Evolutionary conservation across 2,888 invertebrate species (phyloP).

Genomic region (Sthenelais limicola): DNA sequence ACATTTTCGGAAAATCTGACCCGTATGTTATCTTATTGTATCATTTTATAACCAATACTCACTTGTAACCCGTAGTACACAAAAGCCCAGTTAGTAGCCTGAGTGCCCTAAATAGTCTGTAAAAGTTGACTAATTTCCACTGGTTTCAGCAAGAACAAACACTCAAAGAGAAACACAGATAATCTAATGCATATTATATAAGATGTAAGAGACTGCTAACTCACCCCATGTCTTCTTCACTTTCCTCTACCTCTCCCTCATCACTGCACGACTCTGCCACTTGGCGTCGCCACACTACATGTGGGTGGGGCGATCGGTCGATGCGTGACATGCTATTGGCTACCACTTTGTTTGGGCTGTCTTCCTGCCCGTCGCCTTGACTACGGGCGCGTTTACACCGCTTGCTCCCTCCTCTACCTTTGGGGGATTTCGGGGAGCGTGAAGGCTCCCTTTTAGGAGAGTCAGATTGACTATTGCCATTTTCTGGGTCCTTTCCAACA

Average conservation of each 20-base stretch:
- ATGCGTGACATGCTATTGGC: slow-evolving; percentile 20
- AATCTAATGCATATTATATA: background rate
- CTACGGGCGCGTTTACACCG: slow-evolving; percentile 44
- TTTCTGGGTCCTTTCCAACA: slow-evolving; percentile 40
- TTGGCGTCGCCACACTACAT: slow-evolving; percentile 4
- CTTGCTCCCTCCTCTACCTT: slow-evolving; percentile 31
- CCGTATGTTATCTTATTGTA: too few relatives aligned
- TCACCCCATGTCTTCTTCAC: slow-evolving; percentile 13
- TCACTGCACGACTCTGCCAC: slow-evolving; percentile 12
- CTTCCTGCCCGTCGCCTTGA: slow-evolving; percentile 44
- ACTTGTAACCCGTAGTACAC: too few relatives aligned
- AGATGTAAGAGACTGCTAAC: background rate
- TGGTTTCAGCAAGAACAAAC: too few relatives aligned
- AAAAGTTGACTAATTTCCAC: too few relatives aligned
- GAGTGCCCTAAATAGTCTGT: too few relatives aligned
- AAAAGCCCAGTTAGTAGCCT: too few relatives aligned
- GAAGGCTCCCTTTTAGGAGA: slow-evolving; percentile 33
- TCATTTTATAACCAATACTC: too few relatives aligned
- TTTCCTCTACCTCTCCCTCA: slow-evolving; percentile 24
- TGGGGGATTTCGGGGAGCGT: slow-evolving; percentile 26
- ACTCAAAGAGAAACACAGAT: too few relatives aligned
- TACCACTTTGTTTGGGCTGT: slow-evolving; percentile 40
- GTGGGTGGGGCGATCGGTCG: background rate
- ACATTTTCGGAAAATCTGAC: too few relatives aligned
- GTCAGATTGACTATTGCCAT: slow-evolving; percentile 46